Evolutionary conservation across 2,113 vertebrate species (phyloP).

Genomic region (Motacilla alba): DNA sequence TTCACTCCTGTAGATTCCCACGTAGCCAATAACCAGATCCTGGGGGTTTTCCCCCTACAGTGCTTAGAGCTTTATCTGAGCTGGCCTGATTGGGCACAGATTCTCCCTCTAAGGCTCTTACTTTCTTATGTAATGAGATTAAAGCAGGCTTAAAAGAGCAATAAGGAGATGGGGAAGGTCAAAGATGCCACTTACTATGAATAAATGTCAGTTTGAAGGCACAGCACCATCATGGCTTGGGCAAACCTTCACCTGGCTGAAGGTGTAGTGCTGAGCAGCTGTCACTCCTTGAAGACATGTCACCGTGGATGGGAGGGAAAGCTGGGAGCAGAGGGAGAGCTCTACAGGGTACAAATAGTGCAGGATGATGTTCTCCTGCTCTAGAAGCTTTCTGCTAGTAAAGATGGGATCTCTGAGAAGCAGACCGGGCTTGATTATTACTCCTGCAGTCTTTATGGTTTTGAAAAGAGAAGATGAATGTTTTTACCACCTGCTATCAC

Average conservation of each 20-base stretch:
- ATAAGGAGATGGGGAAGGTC: slow-evolving; percentile 29
- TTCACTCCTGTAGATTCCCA: not conserved
- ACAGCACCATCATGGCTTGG: not conserved
- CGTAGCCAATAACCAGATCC: not conserved
- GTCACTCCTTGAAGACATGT: not conserved
- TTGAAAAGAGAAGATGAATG: not conserved
- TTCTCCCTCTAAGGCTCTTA: slow-evolving; percentile 43
- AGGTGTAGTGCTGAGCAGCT: not conserved
- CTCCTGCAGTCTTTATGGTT: not conserved
- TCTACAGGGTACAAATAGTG: not conserved
- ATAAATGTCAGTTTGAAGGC: not conserved
- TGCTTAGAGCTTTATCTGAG: not conserved
- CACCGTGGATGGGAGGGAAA: not conserved
- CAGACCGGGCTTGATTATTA: not conserved
- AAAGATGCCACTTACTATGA: slow-evolving; percentile 25
- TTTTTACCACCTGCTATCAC: not conserved
- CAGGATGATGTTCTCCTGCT: not conserved
- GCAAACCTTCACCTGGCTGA: not conserved
- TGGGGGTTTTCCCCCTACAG: not conserved
- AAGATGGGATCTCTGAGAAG: not conserved
- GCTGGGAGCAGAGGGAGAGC: not conserved
- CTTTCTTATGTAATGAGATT: slow-evolving; percentile 51
- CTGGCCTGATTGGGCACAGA: not conserved
- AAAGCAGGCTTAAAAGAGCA: slow-evolving; percentile 38
- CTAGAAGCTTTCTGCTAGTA: not conserved